Conservation (phyloP, 1,140 invertebrate genomes). For the Drosophila albomicans region DNA sequence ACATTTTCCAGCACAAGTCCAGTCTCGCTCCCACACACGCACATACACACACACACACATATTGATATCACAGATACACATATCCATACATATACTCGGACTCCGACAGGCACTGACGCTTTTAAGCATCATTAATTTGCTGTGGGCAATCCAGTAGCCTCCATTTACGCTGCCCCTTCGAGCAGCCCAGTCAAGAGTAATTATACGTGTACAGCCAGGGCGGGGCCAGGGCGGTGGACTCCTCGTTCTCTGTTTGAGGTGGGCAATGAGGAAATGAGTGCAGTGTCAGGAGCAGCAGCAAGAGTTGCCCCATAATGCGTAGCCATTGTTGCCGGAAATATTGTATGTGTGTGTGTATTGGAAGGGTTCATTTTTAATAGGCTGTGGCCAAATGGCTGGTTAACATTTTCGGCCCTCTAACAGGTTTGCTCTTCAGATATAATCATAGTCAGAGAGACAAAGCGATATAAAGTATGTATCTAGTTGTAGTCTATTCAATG, state of each 20-base stretch:
- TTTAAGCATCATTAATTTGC: constrained; percentile 78
- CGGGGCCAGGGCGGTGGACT: constrained; percentile 17
- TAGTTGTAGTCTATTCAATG: neutral
- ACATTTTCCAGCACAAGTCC: constrained; percentile 26
- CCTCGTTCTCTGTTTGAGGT: neutral
- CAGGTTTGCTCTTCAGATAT: constrained; percentile 34
- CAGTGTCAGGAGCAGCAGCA: constrained; percentile 22
- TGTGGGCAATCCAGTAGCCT: constrained; percentile 22
- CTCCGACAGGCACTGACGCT: constrained; percentile 24
- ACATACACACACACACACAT: neutral
- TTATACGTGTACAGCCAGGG: constrained; percentile 58
- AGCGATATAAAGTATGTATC: neutral
- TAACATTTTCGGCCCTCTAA: constrained; percentile 28
- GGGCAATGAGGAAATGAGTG: neutral
- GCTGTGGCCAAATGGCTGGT: constrained; percentile 62
- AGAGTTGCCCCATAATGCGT: neutral
- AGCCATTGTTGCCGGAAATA: constrained; percentile 45
- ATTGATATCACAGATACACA: neutral
- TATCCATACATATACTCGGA: constrained; percentile 9
- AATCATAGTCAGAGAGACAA: constrained; percentile 16
- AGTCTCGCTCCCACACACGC: neutral
- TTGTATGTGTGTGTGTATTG: constrained; percentile 2
- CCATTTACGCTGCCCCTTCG: neutral
- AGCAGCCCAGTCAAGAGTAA: constrained; percentile 62
- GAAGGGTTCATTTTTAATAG: constrained; percentile 61